Conservation (phyloP, 1,140 invertebrate genomes). For the Medauroidea extradentata region DNA sequence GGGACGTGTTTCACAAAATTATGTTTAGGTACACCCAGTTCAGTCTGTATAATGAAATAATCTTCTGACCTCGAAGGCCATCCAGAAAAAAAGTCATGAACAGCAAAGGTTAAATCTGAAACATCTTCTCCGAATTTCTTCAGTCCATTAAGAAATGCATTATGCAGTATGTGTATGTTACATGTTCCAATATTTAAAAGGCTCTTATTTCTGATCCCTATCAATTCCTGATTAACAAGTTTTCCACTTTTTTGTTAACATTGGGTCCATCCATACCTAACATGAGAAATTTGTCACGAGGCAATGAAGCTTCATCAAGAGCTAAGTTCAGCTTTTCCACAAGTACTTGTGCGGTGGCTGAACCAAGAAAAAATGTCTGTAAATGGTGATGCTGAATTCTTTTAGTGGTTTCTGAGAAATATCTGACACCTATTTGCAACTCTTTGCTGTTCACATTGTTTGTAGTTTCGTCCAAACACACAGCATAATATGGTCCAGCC, state of each 20-base stretch:
- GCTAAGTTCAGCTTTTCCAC: slow-evolving; percentile 14
- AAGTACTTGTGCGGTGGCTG: slow-evolving; percentile 16
- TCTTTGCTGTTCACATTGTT: slow-evolving; percentile 22
- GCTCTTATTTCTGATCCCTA: neutral
- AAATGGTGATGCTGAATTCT: slow-evolving; percentile 18
- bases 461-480: slow-evolving; percentile 25
- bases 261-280: slow-evolving; percentile 27
- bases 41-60: neutral
- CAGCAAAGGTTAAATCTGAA: slow-evolving; percentile 16
- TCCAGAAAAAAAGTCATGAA: slow-evolving; percentile 20
- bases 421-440: slow-evolving; percentile 18
- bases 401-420: slow-evolving; percentile 21
- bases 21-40: neutral
- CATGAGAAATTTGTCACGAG: slow-evolving; percentile 16
- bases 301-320: slow-evolving; percentile 12
- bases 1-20: slow-evolving; percentile 1
- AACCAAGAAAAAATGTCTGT: slow-evolving; percentile 24
- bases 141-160: neutral
- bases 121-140: slow-evolving; percentile 1
- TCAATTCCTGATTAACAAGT: slow-evolving; percentile 9
- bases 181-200: slow-evolving; percentile 9
- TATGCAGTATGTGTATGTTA: slow-evolving; percentile 10
- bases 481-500: slow-evolving; percentile 10
- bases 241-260: slow-evolving; percentile 26
- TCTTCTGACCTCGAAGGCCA: slow-evolving; percentile 3